Percentiles rank a stretch among this genome's conserved stretches.
phyloP scores from a whole-genome alignment of 2,797 vertebrate species.

The Eutrigla gurnardus region DNA sequence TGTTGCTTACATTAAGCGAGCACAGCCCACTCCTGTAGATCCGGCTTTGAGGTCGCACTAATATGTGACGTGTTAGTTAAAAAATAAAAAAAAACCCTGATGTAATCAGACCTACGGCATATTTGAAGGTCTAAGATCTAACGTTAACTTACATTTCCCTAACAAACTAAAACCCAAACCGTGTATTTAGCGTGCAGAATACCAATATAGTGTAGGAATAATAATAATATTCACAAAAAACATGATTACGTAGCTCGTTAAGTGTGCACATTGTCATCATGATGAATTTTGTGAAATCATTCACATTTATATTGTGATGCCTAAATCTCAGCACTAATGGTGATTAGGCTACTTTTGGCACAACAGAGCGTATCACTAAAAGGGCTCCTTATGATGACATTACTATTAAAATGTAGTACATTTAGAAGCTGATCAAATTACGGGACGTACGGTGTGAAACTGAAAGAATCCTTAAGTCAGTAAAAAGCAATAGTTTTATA shows the following conservation, averaged over 20 bases:
- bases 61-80: constrained; percentile 64
- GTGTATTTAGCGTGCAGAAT: constrained; percentile 49
- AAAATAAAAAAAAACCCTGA: constrained; percentile 28
- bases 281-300: constrained; percentile 46
- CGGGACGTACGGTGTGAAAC: constrained; percentile 25
- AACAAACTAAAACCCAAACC: constrained; percentile 25
- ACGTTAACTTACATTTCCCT: constrained; percentile 46
- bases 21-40: constrained; percentile 57
- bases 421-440: constrained; percentile 29
- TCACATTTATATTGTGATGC: constrained; percentile 46
- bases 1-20: constrained; percentile 82
- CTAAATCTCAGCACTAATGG: constrained; percentile 52
- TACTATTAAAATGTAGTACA: constrained; percentile 15
- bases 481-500: constrained; percentile 18
- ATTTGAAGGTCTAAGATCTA: constrained; percentile 55
- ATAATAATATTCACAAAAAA: constrained; percentile 37
- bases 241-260: constrained; percentile 40
- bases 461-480: constrained; percentile 11
- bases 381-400: constrained; percentile 35
- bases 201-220: constrained; percentile 24
- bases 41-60: constrained; percentile 73
- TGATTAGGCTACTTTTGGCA: constrained; percentile 46
- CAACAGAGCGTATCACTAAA: constrained; percentile 42
- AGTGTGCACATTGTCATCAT: constrained; percentile 53
- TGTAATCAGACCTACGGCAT: constrained; percentile 61